Evolutionary conservation across 2,113 vertebrate species (phyloP), one percentile per base, ranked within the genome.

Genomic region (Empidonax traillii): DNA sequence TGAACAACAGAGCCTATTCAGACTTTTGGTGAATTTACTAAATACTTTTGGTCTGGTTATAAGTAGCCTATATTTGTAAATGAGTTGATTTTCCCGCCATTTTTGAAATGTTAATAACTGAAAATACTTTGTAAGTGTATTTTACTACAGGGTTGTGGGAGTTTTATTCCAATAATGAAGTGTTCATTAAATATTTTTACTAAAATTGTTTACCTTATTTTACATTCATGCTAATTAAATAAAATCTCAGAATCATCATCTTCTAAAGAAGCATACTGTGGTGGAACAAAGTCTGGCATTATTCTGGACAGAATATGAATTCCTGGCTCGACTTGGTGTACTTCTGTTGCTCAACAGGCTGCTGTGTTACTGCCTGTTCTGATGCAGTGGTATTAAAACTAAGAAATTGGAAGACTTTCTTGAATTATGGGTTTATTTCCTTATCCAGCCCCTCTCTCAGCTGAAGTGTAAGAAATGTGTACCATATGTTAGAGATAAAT

Each of bases 1-100:
- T 74, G 77, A 97, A 97, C 92, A 96, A 96, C 89, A 87, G 63
- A 71, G 8, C 9, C 51, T 94, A 68, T 96, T 96, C 90, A 95
- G 65, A 18, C 46, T 89, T 85, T 91, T 74, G 56, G 77, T 94
- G 80, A 97, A 89, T 86, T 66, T 30, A 49, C 58, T 63, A 69
- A 96, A 94, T 53, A 19, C 13, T 68, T 83, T 93, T 77, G 69
- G 59, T 25, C 27, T 69, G 43, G 25, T 49, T 85, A 52, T 61
- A 92, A 94, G 72, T 75, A 83, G 5, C 10, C 22, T 91, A 14
- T 76, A 87, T 82, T 93, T 73, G 35, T 52, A 89, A 87, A 85
- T 33, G 3, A 71, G 59, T 85, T 73, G 11, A 35, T 89, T 88
- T 91, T 76, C 55, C 51, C 92, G n/a, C 3, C 21, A 30, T 76